Base-by-base conservation (phyloP, 2,113 vertebrate genomes). In the Apaloderma vittatum region DNA sequence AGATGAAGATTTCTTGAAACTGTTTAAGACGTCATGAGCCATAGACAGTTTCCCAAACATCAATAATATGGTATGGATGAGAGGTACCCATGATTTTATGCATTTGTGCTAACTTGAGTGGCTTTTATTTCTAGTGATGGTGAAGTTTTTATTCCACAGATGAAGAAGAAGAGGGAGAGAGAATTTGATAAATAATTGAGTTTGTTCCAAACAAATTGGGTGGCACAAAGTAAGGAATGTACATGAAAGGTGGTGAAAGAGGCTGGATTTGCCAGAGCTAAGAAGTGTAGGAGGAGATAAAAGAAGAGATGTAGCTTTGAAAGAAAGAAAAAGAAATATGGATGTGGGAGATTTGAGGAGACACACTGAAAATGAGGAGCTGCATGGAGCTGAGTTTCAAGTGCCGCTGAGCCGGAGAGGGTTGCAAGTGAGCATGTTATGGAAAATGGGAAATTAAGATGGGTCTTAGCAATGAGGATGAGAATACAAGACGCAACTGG, bases 261-360 rank as follows among this genome's bases (percentile, higher is more conserved):
- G 43, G 23, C 80, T 81, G 82, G 80, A 67, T 82, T 87, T 95
- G 84, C 94, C 93, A 95, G 80, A 67, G 80, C 61, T 78, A 18
- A 68, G 62, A 30, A 65, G 89, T 78, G 94, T 97, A 93, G 96
- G 94, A 90, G 96, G 87, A 95, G 96, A 97, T 97, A 90, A 96
- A 97, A 96, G 95, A 40, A 49, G 89, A 91, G 61, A 91, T 75
- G 86, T 57, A 80, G 26, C 83, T 94, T 96, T 96, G 87, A 94
- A 97, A 83, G 82, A 83, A 86, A 86, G 36, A 76, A 94, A 83
- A 83, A 77, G 75, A 72, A 97, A 83, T 68, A 80, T 74, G 65
- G 37, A 84, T 88, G 51, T 62, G 68, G 75, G 59, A 95, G 84
- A 87, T 78, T 80, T 82, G 66, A 75, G 40, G 21, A 95, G 77